Evolutionary conservation across 1,140 invertebrate genomes (phyloP).

Genomic region (Drosophila asahinai): DNA sequence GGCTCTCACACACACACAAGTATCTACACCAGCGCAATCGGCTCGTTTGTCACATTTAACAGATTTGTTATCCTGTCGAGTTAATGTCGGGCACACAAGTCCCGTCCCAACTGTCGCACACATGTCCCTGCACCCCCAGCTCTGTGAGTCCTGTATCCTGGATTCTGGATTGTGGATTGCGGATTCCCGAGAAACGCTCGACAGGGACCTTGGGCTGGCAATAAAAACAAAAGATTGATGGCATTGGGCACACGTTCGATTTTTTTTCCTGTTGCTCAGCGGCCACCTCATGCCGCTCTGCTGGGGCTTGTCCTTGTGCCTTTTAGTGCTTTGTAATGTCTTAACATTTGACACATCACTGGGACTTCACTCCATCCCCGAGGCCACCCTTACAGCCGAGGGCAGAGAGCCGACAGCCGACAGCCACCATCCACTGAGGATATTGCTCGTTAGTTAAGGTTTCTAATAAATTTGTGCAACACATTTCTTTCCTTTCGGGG

Average conservation of each 20-base stretch:
- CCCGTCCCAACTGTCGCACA: conserved; percentile 39
- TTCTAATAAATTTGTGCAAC: conserved; percentile 84
- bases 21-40: conserved; percentile 24
- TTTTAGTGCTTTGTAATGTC: conserved; percentile 84
- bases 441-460: conserved; percentile 83
- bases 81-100: conserved; percentile 81
- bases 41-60: conserved; percentile 85
- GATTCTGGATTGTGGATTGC: conserved; percentile 15
- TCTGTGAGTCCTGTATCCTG: conserved; percentile 30
- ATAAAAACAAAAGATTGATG: conserved; percentile 84
- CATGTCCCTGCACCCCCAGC: conserved; percentile 30
- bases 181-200: conserved; percentile 70
- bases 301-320: conserved; percentile 58
- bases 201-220: conserved; percentile 64
- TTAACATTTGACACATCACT: conserved; percentile 84
- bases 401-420: background rate
- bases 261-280: conserved; percentile 79
- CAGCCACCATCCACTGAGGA: conserved; percentile 48
- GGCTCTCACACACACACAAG: conserved; percentile 60
- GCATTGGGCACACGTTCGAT: conserved; percentile 84
- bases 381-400: conserved; percentile 25
- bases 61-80: conserved; percentile 85
- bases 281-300: conserved; percentile 11
- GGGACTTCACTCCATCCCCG: conserved; percentile 54
- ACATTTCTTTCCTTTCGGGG: conserved; percentile 62